A percentile compares a stretch with the other conserved stretches of the same genome.
These are phyloP conservation scores for Choristoneura rosaceana DNA, from an alignment of 2,888 invertebrate species.

Conservation along the genomic window DNA sequence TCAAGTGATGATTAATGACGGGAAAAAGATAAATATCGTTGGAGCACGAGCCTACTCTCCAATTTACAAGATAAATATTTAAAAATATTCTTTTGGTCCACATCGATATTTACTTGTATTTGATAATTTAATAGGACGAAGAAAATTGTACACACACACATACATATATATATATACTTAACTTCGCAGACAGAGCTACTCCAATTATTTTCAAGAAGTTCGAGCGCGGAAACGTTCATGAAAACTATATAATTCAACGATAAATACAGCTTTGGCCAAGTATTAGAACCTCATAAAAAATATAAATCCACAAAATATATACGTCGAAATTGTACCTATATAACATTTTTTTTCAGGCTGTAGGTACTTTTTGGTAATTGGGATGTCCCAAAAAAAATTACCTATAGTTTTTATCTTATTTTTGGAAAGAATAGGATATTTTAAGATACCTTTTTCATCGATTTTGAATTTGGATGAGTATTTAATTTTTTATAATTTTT, in stretches of 20 bases:
- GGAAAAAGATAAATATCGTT: conserved; percentile 22
- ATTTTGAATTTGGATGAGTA: no score
- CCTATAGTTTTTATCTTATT: no score
- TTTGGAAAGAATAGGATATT: no score
- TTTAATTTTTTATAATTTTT: no score
- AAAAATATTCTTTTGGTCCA: conserved; percentile 7
- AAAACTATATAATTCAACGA: conserved; percentile 46
- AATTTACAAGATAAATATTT: conserved; percentile 11
- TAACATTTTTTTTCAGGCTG: no score
- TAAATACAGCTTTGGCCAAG: neutral
- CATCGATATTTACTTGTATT: conserved; percentile 17
- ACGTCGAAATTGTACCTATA: no score
- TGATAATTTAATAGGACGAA: conserved; percentile 9
- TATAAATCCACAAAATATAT: no score
- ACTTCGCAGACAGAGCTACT: conserved; percentile 58
- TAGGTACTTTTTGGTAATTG: no score
- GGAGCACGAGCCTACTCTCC: conserved; percentile 7
- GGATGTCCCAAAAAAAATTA: no score
- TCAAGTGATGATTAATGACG: conserved; percentile 39
- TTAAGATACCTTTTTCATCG: no score
- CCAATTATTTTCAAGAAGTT: conserved; percentile 70
- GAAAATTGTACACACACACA: neutral
- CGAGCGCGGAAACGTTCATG: conserved; percentile 53
- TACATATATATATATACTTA: no score
- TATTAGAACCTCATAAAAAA: no score